Evolutionary conservation across 2,113 vertebrate genomes (phyloP).

Genomic region (Daboia siamensis): DNA sequence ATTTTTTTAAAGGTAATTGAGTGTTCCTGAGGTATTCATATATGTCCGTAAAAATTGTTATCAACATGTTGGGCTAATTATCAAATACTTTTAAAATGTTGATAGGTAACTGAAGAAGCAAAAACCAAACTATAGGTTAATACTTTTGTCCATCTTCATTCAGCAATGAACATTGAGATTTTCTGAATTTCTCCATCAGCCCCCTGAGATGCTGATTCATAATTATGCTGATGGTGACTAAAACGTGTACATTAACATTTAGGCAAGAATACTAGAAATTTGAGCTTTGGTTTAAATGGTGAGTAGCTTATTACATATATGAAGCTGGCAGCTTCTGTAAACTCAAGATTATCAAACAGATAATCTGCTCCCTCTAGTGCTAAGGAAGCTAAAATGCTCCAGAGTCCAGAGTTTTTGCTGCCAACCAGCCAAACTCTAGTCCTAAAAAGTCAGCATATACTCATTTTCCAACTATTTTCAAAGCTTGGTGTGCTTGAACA

Average conservation of each 20-base stretch:
- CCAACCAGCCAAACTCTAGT: not conserved
- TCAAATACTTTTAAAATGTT: not conserved
- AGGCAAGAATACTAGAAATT: not conserved
- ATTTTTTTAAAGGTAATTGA: not conserved
- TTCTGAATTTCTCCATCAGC: not conserved
- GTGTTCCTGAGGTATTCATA: not conserved
- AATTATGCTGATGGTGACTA: not conserved
- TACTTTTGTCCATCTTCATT: not conserved
- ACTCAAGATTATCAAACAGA: not conserved
- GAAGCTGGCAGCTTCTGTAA: not conserved
- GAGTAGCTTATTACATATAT: not conserved
- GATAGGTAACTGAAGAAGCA: not conserved
- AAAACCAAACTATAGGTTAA: not conserved
- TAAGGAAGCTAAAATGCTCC: not conserved
- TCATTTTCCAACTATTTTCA: not conserved
- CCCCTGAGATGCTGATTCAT: not conserved
- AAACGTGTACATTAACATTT: accelerated
- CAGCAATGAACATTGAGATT: not conserved
- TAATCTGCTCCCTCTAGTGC: constrained; percentile 7
- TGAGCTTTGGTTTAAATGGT: not conserved
- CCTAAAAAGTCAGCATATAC: not conserved
- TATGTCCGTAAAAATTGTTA: not conserved
- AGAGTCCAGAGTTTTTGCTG: not conserved
- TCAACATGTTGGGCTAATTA: not conserved
- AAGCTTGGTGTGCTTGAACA: not conserved